phyloP scores from a whole-genome alignment of 2,797 vertebrate genomes.

The Pipistrellus kuhlii region DNA sequence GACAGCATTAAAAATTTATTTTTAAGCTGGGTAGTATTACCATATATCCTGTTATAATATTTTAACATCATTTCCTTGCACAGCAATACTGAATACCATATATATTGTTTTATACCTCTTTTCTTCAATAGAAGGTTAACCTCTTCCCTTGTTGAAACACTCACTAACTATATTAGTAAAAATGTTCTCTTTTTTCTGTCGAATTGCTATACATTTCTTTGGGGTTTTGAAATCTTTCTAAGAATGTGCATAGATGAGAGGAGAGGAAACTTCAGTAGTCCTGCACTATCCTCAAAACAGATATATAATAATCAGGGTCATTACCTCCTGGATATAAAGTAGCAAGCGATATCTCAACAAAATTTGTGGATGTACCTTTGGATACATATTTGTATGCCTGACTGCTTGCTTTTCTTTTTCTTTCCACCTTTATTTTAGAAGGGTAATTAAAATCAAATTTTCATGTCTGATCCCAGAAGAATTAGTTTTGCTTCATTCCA shows the following conservation, averaged over 20 bases:
- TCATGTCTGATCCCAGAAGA: not conserved
- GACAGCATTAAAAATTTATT: conserved; percentile 43
- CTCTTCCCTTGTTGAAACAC: not conserved
- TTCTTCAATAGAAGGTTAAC: not conserved
- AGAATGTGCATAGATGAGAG: not conserved
- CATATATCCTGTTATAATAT: not conserved
- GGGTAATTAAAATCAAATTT: not conserved
- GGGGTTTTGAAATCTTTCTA: not conserved
- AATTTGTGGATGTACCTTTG: not conserved
- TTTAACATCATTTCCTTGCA: conserved; percentile 33
- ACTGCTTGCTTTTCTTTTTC: not conserved
- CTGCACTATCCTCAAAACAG: not conserved
- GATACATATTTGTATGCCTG: not conserved
- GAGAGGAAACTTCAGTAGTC: not conserved
- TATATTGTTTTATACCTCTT: not conserved
- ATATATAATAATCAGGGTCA: not conserved
- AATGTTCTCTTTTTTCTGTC: not conserved
- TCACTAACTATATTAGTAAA: conserved; percentile 2
- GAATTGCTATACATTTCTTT: not conserved
- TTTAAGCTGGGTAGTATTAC: not conserved
- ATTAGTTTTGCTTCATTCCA: not conserved
- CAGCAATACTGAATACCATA: not conserved
- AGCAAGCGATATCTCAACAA: not conserved
- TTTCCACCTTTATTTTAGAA: not conserved
- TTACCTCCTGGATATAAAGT: not conserved